Conservation (phyloP, 2,113 vertebrate species). For the Pelobates fuscus region DNA sequence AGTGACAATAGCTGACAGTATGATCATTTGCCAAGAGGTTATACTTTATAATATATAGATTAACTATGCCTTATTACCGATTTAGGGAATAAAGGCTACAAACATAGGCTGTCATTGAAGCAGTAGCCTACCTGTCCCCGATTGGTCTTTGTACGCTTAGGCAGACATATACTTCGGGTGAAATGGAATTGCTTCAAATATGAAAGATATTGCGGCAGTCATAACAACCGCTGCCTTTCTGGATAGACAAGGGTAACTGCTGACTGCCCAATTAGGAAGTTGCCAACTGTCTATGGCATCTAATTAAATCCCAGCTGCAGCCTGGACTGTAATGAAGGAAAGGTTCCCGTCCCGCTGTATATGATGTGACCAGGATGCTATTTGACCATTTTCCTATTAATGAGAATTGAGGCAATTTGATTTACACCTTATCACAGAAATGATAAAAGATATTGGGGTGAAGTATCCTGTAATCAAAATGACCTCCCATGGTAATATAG, state of each 20-base stretch:
- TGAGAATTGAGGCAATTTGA: slow-evolving; percentile 44
- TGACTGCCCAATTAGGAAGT: slow-evolving; percentile 16
- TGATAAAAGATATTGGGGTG: slow-evolving; percentile 48
- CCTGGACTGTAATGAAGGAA: slow-evolving; percentile 34
- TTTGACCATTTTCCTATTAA: slow-evolving; percentile 41
- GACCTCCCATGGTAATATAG: slow-evolving; percentile 43
- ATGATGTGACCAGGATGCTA: slow-evolving; percentile 42
- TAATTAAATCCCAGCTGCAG: slow-evolving; percentile 38
- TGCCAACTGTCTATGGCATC: slow-evolving; percentile 22
- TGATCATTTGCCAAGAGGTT: too few relatives aligned
- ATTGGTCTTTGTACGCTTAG: too few relatives aligned
- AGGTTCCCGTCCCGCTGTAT: slow-evolving; percentile 32
- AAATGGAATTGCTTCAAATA: neutral
- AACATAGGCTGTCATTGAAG: too few relatives aligned
- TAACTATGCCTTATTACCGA: too few relatives aligned
- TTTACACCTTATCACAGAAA: slow-evolving; percentile 41
- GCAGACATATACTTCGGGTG: too few relatives aligned
- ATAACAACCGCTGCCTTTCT: neutral
- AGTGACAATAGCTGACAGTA: too few relatives aligned
- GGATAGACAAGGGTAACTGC: slow-evolving; percentile 25
- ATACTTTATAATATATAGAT: too few relatives aligned
- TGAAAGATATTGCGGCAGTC: neutral
- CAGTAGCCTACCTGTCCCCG: too few relatives aligned
- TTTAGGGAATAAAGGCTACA: too few relatives aligned
- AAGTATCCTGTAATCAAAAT: slow-evolving; percentile 47